phyloP scores from a whole-genome alignment of 2,797 vertebrate genomes.

The Pseudocheirus occidentalis region DNA sequence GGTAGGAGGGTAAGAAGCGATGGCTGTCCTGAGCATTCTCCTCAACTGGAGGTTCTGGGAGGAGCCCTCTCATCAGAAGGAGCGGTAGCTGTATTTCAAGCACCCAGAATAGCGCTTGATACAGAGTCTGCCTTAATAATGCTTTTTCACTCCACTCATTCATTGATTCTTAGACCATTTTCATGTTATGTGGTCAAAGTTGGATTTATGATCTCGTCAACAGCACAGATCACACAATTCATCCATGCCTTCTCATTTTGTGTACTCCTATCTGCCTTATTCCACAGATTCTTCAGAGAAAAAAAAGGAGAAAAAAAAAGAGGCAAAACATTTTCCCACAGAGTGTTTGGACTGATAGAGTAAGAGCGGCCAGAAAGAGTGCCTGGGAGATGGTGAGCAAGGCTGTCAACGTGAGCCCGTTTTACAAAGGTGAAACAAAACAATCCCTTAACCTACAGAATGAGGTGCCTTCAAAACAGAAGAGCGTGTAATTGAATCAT shows the following conservation, averaged over 20 bases:
- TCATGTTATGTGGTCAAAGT: neutral
- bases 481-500: neutral
- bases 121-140: neutral
- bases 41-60: neutral
- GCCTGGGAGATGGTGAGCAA: rapidly evolving
- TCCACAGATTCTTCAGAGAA: neutral
- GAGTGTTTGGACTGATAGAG: neutral
- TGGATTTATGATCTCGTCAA: neutral
- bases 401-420: neutral
- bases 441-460: neutral
- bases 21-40: neutral
- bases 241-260: neutral
- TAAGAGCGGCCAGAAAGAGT: neutral
- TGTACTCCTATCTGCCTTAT: neutral
- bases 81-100: neutral
- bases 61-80: neutral
- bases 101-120: neutral
- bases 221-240: neutral
- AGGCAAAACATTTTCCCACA: neutral
- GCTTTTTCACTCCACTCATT: neutral
- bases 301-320: neutral
- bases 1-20: neutral
- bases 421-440: neutral
- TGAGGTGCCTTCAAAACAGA: rapidly evolving
- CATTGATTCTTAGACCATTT: neutral